These are phyloP conservation scores for Calameuta idolon DNA, from an alignment of 2,888 invertebrate species.

Conservation along the genomic window DNA sequence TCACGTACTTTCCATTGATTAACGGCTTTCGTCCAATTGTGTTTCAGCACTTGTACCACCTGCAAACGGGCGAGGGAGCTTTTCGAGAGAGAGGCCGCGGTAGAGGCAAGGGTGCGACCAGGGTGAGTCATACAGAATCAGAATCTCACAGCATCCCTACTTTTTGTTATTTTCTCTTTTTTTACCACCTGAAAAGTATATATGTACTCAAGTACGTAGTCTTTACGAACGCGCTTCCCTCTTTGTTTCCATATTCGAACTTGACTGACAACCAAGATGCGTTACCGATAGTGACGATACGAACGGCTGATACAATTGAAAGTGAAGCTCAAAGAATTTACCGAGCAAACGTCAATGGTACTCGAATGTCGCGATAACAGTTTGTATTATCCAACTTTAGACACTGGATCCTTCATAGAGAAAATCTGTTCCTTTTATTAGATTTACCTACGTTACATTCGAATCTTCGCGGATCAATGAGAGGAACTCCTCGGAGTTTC, in stretches of 20 bases:
- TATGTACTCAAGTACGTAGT: neutral
- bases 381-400: neutral
- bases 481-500: neutral
- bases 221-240: neutral
- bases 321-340: neutral
- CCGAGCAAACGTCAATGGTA: neutral
- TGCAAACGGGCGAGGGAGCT: constrained; percentile 64
- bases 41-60: constrained; percentile 65
- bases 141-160: neutral
- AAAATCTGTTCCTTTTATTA: neutral
- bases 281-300: neutral
- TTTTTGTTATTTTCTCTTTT: neutral
- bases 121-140: constrained; percentile 51
- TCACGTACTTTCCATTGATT: neutral
- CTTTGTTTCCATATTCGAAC: neutral
- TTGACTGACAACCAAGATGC: neutral
- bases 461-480: neutral
- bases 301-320: neutral
- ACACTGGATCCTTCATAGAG: neutral
- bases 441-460: neutral
- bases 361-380: neutral
- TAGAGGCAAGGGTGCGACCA: constrained; percentile 64
- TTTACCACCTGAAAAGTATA: neutral
- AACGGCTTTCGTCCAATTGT: constrained; percentile 11
- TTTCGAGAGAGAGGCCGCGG: constrained; percentile 63